These are phyloP conservation scores for Dynastes tityus DNA, from an alignment of 2,888 invertebrate genomes.

Conservation along the genomic window DNA sequence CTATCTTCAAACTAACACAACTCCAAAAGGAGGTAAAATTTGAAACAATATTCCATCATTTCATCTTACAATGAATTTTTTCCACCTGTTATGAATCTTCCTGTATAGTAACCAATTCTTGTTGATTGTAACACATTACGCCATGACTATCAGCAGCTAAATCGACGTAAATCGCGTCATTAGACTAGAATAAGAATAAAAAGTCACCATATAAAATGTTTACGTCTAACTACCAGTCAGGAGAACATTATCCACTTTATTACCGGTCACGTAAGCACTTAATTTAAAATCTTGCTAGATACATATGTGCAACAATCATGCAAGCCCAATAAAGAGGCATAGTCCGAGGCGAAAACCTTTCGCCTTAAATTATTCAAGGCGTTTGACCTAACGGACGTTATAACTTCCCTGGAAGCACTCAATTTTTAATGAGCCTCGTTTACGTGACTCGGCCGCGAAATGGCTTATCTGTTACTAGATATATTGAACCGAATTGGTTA, in stretches of 20 bases:
- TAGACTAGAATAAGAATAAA: not conserved
- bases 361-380: conserved; percentile 48
- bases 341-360: conserved; percentile 21
- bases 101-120: not conserved
- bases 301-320: conserved; percentile 12
- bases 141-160: too few relatives aligned
- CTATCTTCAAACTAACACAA: too few relatives aligned
- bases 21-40: not conserved
- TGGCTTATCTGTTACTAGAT: conserved; percentile 34
- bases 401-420: conserved; percentile 40
- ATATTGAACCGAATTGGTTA: not conserved
- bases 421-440: conserved; percentile 50
- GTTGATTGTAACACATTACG: not conserved
- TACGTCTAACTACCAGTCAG: not conserved
- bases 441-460: conserved; percentile 49
- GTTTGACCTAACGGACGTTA: conserved; percentile 40
- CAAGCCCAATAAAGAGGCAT: conserved; percentile 19
- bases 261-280: conserved; percentile 8
- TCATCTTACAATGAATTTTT: not conserved
- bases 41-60: not conserved
- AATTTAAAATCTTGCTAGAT: conserved; percentile 16
- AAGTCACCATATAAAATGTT: not conserved
- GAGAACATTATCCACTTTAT: not conserved
- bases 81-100: not conserved
- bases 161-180: not conserved